Conservation (phyloP, 2,888 invertebrate genomes). For the Pseudanteris insignis region DNA sequence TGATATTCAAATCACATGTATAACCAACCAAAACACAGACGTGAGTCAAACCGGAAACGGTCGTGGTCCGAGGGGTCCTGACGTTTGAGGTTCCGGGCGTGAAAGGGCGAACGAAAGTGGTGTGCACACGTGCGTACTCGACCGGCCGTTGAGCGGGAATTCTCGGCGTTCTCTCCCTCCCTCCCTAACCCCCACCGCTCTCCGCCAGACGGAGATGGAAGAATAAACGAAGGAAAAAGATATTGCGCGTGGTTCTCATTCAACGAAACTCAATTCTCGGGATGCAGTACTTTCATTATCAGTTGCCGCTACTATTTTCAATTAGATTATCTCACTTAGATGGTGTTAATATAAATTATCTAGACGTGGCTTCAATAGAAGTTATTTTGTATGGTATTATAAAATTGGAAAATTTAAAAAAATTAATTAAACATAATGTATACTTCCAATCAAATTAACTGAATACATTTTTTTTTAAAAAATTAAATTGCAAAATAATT, state of each 20-base stretch:
- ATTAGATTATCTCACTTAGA: background rate
- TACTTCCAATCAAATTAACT: no score
- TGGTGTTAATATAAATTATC: slow-evolving; percentile 18
- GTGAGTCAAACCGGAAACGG: slow-evolving; percentile 55
- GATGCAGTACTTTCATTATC: slow-evolving; percentile 12
- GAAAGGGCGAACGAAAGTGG: slow-evolving; percentile 58
- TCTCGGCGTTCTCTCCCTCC: slow-evolving; percentile 17
- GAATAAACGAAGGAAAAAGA: slow-evolving; percentile 47
- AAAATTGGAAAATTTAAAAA: no score
- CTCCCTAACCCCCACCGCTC: slow-evolving; percentile 29
- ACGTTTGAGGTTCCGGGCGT: slow-evolving; percentile 48
- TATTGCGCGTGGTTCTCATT: slow-evolving; percentile 53
- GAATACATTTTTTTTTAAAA: no score
- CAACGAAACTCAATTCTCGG: slow-evolving; percentile 7
- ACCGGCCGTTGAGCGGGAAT: slow-evolving; percentile 43
- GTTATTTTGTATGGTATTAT: no score
- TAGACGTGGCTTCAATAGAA: no score
- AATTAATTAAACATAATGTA: no score
- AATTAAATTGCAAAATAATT: no score
- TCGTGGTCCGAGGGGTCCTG: slow-evolving; percentile 47
- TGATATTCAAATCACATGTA: slow-evolving; percentile 38
- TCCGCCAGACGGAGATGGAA: slow-evolving; percentile 36
- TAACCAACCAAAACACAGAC: slow-evolving; percentile 50
- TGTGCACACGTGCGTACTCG: slow-evolving; percentile 50
- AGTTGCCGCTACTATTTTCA: slow-evolving; percentile 4